Evolutionary conservation across 1,140 invertebrate species (phyloP), one percentile per base, ranked within the genome.

Genomic region (Rhynchophorus ferrugineus): DNA sequence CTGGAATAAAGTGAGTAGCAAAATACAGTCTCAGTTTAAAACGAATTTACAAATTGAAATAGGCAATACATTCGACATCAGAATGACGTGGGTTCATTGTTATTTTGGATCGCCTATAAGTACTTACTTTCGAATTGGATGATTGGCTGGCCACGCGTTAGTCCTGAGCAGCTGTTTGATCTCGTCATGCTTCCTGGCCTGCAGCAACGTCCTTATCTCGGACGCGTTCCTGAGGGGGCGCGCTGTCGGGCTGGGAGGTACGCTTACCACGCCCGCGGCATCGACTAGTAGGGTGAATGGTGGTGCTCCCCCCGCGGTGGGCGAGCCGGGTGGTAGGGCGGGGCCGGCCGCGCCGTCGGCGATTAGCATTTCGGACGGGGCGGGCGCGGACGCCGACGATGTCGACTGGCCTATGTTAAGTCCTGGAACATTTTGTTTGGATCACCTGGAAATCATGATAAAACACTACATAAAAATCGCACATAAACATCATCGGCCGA

Each of bases 71-170:
- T n/a, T n/a, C n/a, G n/a, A n/a, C n/a, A n/a, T n/a, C n/a, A n/a
- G n/a, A n/a, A n/a, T n/a, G n/a, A n/a, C 24, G 24, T 29, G 24
- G 24, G 11, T 29, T 29, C 24, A 29, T 5, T 29, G 24, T 29
- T 29, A 29, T 29, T 29, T 11, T 6, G 16, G 6, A 41, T 41
- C 7, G 16, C 8, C 7, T 6, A 5, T 5, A 7, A 2, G n/a
- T 43, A 44, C 53, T 39, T 44, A 55, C 48, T 81, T 77, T 60
- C 90, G 77, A 39, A 92, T 84, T 20, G 81, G 78, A 68, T 81
- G 84, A 66, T 87, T 85, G 42, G 85, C 81, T 14, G 86, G 85
- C 87, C 87, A 89, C 22, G 78, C 79, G 69, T 87, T 89, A 62
- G 87, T 85, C 60, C 87, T 74, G 63, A 89, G 77, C 62, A 86